Percentiles rank a stretch among this genome's conserved stretches.
These are phyloP conservation scores for Hofmannophila pseudospretella DNA, from an alignment of 2,888 invertebrate genomes.

Conservation along the genomic window DNA sequence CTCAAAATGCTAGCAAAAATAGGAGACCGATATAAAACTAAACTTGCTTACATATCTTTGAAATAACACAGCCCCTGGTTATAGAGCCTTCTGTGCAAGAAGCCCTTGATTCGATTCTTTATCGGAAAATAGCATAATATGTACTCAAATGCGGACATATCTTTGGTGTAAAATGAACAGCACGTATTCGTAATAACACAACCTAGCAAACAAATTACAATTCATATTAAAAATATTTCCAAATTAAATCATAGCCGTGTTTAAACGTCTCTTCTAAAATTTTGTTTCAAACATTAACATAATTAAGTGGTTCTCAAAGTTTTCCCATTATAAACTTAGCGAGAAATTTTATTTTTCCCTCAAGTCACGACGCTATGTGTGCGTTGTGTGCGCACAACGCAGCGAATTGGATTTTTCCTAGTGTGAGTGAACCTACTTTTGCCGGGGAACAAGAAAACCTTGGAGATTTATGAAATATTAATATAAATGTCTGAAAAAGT, in stretches of 20 bases:
- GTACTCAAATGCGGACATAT: too few relatives aligned
- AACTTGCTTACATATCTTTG: too few relatives aligned
- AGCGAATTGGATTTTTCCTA: slow-evolving; percentile 74
- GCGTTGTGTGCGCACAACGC: slow-evolving; percentile 61
- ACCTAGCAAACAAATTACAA: slow-evolving; percentile 10
- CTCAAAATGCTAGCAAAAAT: too few relatives aligned
- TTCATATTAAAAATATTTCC: slow-evolving; percentile 34
- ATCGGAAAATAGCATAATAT: too few relatives aligned
- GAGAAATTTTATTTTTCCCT: slow-evolving; percentile 79
- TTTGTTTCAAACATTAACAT: slow-evolving; percentile 79
- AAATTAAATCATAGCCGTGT: slow-evolving; percentile 68
- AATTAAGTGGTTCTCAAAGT: slow-evolving; percentile 79
- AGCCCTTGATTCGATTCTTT: too few relatives aligned
- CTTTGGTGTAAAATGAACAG: too few relatives aligned
- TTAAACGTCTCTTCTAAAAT: slow-evolving; percentile 75
- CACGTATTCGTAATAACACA: too few relatives aligned
- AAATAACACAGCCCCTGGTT: too few relatives aligned
- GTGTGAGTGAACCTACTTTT: slow-evolving; percentile 77
- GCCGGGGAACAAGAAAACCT: slow-evolving; percentile 69
- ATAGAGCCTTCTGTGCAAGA: too few relatives aligned
- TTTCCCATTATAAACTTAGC: slow-evolving; percentile 79
- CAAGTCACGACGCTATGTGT: slow-evolving; percentile 71
- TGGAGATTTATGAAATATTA: slow-evolving; percentile 71
- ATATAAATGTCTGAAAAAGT: slow-evolving; percentile 58
- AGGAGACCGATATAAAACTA: too few relatives aligned